Evolutionary conservation across 2,797 vertebrate genomes (phyloP).

Genomic region (Sparidentex hasta): DNA sequence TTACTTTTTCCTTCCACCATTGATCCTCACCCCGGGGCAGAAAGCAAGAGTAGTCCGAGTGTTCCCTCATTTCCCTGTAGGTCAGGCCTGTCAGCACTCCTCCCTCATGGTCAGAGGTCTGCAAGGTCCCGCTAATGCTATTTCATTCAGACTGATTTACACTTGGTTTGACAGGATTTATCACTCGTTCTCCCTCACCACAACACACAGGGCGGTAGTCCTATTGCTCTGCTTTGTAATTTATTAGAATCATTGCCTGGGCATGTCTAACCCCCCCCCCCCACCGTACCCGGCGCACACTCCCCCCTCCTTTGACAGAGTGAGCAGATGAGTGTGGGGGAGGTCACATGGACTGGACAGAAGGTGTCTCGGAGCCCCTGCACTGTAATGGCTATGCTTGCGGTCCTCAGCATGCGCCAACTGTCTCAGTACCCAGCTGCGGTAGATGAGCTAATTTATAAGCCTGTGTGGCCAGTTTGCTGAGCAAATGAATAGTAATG

Average conservation of each 20-base stretch:
- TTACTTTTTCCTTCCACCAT: slow-evolving; percentile 71
- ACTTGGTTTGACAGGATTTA: slow-evolving; percentile 73
- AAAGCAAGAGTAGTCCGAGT: slow-evolving; percentile 61
- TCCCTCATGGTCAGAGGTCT: slow-evolving; percentile 67
- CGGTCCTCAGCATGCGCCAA: slow-evolving; percentile 60
- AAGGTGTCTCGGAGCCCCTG: slow-evolving; percentile 60
- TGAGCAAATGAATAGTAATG: slow-evolving; percentile 86
- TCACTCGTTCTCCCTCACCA: slow-evolving; percentile 48
- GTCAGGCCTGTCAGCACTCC: slow-evolving; percentile 73
- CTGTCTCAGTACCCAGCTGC: slow-evolving; percentile 74
- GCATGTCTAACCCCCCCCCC: slow-evolving; percentile 39
- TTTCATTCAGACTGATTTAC: slow-evolving; percentile 80
- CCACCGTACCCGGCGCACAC: neutral
- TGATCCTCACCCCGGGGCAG: slow-evolving; percentile 73
- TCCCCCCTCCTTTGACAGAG: slow-evolving; percentile 39
- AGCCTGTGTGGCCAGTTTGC: slow-evolving; percentile 79
- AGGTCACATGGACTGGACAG: slow-evolving; percentile 70
- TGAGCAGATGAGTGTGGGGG: slow-evolving; percentile 46
- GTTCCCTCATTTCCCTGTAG: slow-evolving; percentile 75
- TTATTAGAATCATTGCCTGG: slow-evolving; percentile 72
- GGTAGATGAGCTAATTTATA: slow-evolving; percentile 77
- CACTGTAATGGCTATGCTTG: slow-evolving; percentile 64
- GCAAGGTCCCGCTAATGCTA: slow-evolving; percentile 73
- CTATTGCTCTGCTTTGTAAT: slow-evolving; percentile 57
- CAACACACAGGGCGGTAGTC: slow-evolving; percentile 46